Base-by-base conservation (phyloP, 2,797 vertebrate species). In the Neosilurus mollespiculum region DNA sequence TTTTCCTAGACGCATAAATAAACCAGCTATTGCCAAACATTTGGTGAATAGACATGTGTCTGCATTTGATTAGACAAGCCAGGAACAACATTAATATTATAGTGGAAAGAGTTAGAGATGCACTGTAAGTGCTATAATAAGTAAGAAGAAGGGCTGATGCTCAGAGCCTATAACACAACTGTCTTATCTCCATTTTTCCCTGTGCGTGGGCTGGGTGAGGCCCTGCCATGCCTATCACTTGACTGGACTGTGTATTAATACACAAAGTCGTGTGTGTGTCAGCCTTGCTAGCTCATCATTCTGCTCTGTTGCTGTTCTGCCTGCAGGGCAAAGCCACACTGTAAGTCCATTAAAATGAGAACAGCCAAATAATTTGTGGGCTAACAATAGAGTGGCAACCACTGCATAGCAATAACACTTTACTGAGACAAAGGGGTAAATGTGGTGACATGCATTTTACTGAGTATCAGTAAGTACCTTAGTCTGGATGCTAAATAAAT, bases 351-450 rank as follows among this genome's bases (percentile, higher is more conserved):
- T 87, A 84, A 87, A 86, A 84, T 62, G 81, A 84, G 86, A 88
- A 87, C 79, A 87, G 81, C 72, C 78, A 67, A 81, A 71, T 73
- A 79, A 81, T 83, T 81, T 62, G 59, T 24, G 64, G 26, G 56
- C 86, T 83, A 85, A 87, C 84, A 88, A 88, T 87, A 88, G 86
- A 71, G 43, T 43, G 30, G 81, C 76, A 86, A 84, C 78, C 54
- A 79, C 58, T 73, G 58, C 70, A 81, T 67, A 77, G 77, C 87
- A 75, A 62, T 67, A 80, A 83, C 78, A 75, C 70, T 90, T 92
- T 88, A 86, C 90, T 88, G 82, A 91, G 92, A 89, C 89, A 89
- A 80, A 88, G 87, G 91, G 91, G 89, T 93, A 91, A 94, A 94
- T 91, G 87, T 91, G 89, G 90, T 84, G 86, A 88, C 86, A 87